Evolutionary conservation across 2,888 invertebrate genomes (phyloP), one percentile per base, ranked within the genome.

Genomic region (Zaprionus bogoriensis): DNA sequence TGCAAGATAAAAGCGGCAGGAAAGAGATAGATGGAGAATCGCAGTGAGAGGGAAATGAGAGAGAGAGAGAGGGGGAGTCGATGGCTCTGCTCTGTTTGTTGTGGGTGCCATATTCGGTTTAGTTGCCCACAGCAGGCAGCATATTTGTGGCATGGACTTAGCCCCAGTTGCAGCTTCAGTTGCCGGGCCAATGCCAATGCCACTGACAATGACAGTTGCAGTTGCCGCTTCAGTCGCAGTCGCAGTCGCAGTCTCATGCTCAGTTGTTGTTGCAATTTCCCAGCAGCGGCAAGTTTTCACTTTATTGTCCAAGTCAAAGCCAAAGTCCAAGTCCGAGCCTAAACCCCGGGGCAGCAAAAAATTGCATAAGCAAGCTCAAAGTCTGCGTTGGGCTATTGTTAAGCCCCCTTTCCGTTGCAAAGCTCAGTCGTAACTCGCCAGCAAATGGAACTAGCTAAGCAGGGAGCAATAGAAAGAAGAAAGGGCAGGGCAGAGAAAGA

Each of bases 301-400:
- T 78, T 76, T 81, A 84, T 77, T 76, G 81, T 67, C 45, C 70
- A 66, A 73, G 69, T 72, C 74, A 74, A 74, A 72, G 64, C 59
- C 70, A 69, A 67, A 69, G 66, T 68, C 65, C 60, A 65, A 64
- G 70, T 48, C 71, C 47, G 50, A 67, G 64, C 75, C 65, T 45
- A 58, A 76, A 78, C 84, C 20, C 20, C 38, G 54, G 52, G 53
- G 23, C 36, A 12, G 20, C 47, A 69, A 77, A 78, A 74, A 73
- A 65, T 73, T 74, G 66, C 76, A 83, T 67, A 66, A 76, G 81
- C 67, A 63, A 71, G 61, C 67, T 61, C 73, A 69, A 61, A 83
- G 77, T 73, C 84, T 73, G 67, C 64, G 58, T 65, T 66, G 66
- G 67, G 51, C 64, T 69, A 83, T 84, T 76, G 78, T 84, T 65